Conservation (phyloP, 2,113 vertebrate species). For the Taxidea taxus region DNA sequence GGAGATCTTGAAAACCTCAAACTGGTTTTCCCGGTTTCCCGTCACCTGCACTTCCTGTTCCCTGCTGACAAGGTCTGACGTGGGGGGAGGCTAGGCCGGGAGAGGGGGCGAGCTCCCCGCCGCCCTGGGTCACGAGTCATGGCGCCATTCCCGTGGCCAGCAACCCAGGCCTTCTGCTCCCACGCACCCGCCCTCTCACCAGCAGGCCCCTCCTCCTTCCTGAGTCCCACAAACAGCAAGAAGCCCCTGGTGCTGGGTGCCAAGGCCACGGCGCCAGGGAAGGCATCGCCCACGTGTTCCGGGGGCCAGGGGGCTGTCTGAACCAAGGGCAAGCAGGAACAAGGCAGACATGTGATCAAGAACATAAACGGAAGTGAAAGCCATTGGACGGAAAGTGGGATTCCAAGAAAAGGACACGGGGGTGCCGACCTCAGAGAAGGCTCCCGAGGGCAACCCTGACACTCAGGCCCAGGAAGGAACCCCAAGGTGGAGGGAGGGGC, state of each 20-base stretch:
- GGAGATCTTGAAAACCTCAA: no score
- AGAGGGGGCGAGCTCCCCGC: not conserved
- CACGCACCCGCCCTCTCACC: not conserved
- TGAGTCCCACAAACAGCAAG: not conserved
- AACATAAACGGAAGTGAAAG: not conserved
- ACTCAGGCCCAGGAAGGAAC: not conserved
- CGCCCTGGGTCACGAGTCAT: not conserved
- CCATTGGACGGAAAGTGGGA: not conserved
- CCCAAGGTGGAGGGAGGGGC: not conserved
- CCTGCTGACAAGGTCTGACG: rapidly evolving
- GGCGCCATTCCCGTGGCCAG: not conserved
- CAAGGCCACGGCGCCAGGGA: no score
- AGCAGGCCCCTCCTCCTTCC: not conserved
- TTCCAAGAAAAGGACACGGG: not conserved
- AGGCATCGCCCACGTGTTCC: not conserved
- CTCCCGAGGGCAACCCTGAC: not conserved
- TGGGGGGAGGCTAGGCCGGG: rapidly evolving
- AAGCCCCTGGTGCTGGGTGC: not conserved
- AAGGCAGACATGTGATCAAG: not conserved
- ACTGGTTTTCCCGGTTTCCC: no score
- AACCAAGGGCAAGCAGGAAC: rapidly evolving
- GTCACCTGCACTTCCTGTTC: not conserved
- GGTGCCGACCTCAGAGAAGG: no score
- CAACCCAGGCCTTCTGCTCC: not conserved
- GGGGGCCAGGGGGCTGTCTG: not conserved